These are phyloP conservation scores for Drosophila mayri DNA, from an alignment of 1,140 invertebrate genomes.

Conservation along the genomic window DNA sequence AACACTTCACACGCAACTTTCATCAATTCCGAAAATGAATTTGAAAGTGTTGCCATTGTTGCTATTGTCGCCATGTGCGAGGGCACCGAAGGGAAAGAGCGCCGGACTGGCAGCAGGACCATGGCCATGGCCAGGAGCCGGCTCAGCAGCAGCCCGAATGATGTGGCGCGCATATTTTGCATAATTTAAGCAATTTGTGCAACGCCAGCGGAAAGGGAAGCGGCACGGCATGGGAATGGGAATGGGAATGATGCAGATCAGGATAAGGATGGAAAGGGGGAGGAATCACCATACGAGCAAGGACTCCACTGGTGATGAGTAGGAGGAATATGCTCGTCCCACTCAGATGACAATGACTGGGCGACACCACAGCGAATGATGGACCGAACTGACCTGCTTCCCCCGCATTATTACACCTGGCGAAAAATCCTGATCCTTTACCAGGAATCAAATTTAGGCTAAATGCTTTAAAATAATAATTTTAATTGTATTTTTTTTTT, in stretches of 20 bases:
- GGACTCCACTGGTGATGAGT: conserved; percentile 1
- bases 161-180: conserved; percentile 82
- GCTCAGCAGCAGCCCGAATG: conserved; percentile 34
- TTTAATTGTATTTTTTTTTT: conserved; percentile 21
- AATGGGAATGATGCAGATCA: not conserved
- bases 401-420: conserved; percentile 59
- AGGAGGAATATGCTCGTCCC: conserved; percentile 1
- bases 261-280: not conserved
- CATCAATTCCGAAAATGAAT: conserved; percentile 82
- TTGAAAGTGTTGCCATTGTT: conserved; percentile 73
- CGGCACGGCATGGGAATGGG: not conserved
- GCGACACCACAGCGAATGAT: conserved; percentile 29
- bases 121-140: conserved; percentile 4
- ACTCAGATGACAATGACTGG: conserved; percentile 39
- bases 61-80: conserved; percentile 32
- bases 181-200: conserved; percentile 83
- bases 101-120: not conserved
- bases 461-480: not conserved
- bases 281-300: conserved; percentile 35
- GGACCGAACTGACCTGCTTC: conserved; percentile 30
- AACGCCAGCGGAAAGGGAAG: conserved; percentile 58
- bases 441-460: not conserved
- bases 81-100: conserved; percentile 16
- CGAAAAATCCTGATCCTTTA: not conserved
- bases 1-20: conserved; percentile 52